Evolutionary conservation across 2,888 invertebrate species (phyloP).

Genomic region (Lithophane leautieri): DNA sequence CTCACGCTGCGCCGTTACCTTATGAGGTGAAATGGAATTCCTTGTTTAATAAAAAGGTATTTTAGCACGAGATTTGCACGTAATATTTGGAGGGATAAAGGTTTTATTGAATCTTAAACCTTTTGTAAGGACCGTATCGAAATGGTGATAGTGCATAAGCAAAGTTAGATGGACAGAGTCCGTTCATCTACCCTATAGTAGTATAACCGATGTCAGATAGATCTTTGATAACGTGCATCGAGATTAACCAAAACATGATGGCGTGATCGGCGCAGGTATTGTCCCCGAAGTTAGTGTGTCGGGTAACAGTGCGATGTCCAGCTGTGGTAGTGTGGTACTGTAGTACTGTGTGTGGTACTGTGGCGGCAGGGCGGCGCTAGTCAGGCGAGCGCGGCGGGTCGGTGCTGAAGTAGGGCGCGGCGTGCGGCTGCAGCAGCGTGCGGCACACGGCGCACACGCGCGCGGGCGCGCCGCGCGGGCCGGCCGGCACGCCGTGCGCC

Average conservation of each 20-base stretch:
- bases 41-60: constrained; percentile 31
- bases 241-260: background rate
- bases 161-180: background rate
- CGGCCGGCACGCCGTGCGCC: constrained; percentile 94
- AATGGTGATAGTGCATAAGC: background rate
- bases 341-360: too few species aligned
- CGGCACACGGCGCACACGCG: constrained; percentile 99
- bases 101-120: constrained; percentile 19
- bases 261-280: background rate
- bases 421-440: constrained; percentile 97
- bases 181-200: background rate
- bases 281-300: background rate
- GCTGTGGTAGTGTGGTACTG: background rate
- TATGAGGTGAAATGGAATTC: constrained; percentile 85
- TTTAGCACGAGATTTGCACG: constrained; percentile 18
- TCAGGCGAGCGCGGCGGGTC: constrained; percentile 90
- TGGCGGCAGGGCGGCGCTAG: constrained; percentile 79
- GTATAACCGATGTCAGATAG: background rate
- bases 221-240: background rate
- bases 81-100: constrained; percentile 9
- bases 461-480: constrained; percentile 96
- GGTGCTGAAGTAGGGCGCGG: constrained; percentile 97
- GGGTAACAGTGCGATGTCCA: background rate
- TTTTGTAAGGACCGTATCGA: background rate
- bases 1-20: constrained; percentile 20